A percentile compares a stretch with the other conserved stretches of the same genome.
These are phyloP conservation scores for Diphyllodes magnificus DNA, from an alignment of 2,113 vertebrate species.

Conservation along the genomic window DNA sequence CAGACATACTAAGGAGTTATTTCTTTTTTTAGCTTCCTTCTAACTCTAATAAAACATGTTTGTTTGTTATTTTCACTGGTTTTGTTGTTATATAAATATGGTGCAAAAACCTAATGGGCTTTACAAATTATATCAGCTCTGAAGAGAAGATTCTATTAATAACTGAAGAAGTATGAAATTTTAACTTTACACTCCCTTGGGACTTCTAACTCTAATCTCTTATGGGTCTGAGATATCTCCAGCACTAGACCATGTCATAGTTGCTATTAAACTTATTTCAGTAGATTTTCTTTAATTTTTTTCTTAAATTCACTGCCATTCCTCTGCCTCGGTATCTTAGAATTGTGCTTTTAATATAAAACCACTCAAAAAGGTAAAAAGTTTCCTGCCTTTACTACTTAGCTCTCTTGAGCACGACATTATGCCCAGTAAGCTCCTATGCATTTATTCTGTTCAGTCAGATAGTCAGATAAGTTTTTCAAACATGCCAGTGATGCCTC, in stretches of 20 bases:
- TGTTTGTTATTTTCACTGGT: neutral
- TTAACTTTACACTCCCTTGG: neutral
- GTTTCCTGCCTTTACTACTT: neutral
- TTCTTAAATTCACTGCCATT: neutral
- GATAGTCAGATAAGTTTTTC: neutral
- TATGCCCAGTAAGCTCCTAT: neutral
- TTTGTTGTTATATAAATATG: neutral
- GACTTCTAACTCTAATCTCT: neutral
- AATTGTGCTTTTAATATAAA: neutral
- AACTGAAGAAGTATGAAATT: neutral
- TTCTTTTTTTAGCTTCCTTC: neutral
- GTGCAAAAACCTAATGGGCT: neutral
- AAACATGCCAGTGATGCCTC: neutral
- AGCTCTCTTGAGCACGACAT: neutral
- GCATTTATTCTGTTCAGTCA: neutral
- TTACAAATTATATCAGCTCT: neutral
- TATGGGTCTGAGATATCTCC: neutral
- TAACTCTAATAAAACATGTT: neutral
- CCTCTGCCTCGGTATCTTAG: neutral
- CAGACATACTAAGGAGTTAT: neutral
- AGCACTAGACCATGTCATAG: neutral
- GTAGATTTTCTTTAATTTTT: neutral
- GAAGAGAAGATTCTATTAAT: neutral
- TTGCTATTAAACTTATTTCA: neutral
- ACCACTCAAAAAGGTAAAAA: neutral